These are phyloP conservation scores for Lycocorax pyrrhopterus DNA, from an alignment of 2,113 vertebrate species.

Conservation along the genomic window DNA sequence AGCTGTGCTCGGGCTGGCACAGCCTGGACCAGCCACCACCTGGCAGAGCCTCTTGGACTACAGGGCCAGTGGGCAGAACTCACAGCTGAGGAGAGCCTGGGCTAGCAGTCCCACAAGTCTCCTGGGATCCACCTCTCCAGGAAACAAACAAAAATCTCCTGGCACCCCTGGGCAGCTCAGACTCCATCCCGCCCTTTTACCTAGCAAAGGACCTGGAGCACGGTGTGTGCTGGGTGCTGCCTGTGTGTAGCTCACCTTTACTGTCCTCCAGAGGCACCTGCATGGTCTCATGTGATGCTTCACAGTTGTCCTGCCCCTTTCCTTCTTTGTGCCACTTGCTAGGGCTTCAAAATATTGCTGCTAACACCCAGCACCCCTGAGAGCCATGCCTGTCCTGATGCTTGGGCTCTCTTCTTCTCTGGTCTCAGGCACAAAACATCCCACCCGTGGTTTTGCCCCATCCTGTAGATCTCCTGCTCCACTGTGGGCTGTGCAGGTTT, in stretches of 20 bases:
- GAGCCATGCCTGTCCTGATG: background rate
- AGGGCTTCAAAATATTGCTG: background rate
- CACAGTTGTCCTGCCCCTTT: background rate
- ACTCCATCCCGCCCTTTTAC: background rate
- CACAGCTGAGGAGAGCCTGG: background rate
- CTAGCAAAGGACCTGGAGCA: background rate
- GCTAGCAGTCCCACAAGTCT: background rate
- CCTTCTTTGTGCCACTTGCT: background rate
- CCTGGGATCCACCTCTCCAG: background rate
- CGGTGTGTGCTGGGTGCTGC: background rate
- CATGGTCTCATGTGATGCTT: background rate
- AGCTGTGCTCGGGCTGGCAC: background rate
- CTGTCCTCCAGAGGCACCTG: background rate
- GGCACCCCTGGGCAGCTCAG: background rate
- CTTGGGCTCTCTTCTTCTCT: background rate
- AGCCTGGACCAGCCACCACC: background rate
- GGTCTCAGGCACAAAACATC: background rate
- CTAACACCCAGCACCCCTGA: background rate
- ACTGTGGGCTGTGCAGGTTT: background rate
- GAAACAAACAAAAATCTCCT: background rate
- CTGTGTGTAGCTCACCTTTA: background rate
- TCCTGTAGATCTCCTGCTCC: background rate
- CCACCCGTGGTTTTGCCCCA: background rate
- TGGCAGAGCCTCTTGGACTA: background rate
- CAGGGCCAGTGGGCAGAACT: background rate